Base-by-base conservation (phyloP, 2,888 invertebrate genomes). In the Liodrosophila aerea region DNA sequence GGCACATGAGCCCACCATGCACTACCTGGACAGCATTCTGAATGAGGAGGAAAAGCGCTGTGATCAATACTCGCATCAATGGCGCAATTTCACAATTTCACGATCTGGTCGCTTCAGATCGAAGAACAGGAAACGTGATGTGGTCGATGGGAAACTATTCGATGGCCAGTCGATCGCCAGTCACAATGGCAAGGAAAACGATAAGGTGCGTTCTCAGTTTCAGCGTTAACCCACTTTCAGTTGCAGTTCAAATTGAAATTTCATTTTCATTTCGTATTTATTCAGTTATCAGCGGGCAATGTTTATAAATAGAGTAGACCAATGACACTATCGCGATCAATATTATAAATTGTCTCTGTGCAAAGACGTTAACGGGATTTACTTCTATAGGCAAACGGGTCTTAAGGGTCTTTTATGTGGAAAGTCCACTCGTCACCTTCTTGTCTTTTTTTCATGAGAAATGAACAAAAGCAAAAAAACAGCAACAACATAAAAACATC, bases 61-160 rank as follows among this genome's bases (percentile, higher is more conserved):
- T 53, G 89, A 69, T 72, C 69, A 89, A 53, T 89, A 88, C 52
- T 82, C 87, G 61, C 88, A 89, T 66, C 88, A 89, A 64, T 87
- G 88, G 82, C 85, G 89, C 46, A 88, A 88, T 74, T 88, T 88
- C 76, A 92, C 92, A n/a, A 92, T 93, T 69, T 93, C 93, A 0
- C 88, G 92, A 59, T 93, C 93, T 29, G 93, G 93, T 2, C 89
- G 92, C 69, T 91, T 92, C 89, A 91, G 90, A 78, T 92, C 92
- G 68, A 91, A 91, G 8, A 91, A 91, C 60, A 92, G 91, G 84
- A 91, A 91, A 67, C 88, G 93, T 16, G 91, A 92, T 65, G 91
- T 91, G 0, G 87, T 92, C 37, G 90, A 91, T 59, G 85, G 91
- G 54, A 92, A 92, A 57, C 86, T 92, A 29, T 93, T 92, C 81